phyloP scores from a whole-genome alignment of 2,797 vertebrate genomes.

The Erpetoichthys calabaricus region DNA sequence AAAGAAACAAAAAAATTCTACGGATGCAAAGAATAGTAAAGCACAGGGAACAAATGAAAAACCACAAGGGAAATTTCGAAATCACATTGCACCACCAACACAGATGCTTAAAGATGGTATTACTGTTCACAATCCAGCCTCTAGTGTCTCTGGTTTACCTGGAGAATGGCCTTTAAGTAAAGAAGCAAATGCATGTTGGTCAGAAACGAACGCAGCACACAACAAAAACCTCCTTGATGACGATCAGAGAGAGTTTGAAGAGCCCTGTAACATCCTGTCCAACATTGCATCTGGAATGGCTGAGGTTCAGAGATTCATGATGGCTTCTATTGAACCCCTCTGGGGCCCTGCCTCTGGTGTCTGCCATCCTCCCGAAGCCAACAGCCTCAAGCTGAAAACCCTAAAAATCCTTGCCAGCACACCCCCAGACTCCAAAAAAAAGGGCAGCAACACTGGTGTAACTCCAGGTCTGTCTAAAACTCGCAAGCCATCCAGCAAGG shows the following conservation, averaged over 20 bases:
- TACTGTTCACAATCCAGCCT: constrained; percentile 31
- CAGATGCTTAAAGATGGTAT: constrained; percentile 51
- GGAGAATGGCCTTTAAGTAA: constrained; percentile 67
- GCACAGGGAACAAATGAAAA: constrained; percentile 42
- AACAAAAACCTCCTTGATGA: constrained; percentile 72
- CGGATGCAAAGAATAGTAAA: constrained; percentile 72
- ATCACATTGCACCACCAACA: constrained; percentile 27
- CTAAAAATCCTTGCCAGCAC: constrained; percentile 95
- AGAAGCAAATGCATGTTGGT: constrained; percentile 57
- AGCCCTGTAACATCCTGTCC: constrained; percentile 95
- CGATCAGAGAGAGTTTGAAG: constrained; percentile 94
- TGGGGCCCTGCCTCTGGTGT: constrained; percentile 81
- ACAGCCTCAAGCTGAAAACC: constrained; percentile 96
- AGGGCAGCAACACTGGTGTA: constrained; percentile 40
- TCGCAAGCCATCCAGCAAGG: constrained; percentile 72
- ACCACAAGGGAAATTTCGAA: constrained; percentile 32
- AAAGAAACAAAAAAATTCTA: constrained; percentile 77
- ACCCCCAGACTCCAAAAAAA: constrained; percentile 87
- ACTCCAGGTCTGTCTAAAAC: constrained; percentile 63
- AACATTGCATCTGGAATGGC: constrained; percentile 98
- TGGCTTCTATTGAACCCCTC: constrained; percentile 94
- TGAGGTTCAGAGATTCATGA: constrained; percentile 97
- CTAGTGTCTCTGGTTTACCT: constrained; percentile 40
- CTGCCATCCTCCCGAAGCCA: constrained; percentile 80
- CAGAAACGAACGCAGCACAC: constrained; percentile 44